These are phyloP conservation scores for Brachyptera putata DNA, from an alignment of 2,888 invertebrate species.

Conservation along the genomic window DNA sequence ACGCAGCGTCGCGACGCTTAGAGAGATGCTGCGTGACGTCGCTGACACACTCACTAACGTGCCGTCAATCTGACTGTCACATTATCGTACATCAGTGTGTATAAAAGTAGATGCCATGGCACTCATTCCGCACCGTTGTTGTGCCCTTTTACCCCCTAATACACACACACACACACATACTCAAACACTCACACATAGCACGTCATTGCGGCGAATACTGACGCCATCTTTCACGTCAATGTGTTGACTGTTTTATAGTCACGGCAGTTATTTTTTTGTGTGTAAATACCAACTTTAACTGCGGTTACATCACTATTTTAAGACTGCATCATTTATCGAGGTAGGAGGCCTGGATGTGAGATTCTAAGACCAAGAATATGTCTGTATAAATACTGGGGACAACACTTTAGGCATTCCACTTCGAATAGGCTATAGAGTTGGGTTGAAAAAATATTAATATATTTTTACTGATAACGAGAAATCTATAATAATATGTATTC, in stretches of 20 bases:
- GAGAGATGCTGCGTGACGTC: neutral
- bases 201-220: neutral
- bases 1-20: slow-evolving; percentile 13
- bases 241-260: slow-evolving; percentile 21
- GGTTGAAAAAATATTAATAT: too few species aligned
- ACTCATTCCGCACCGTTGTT: slow-evolving; percentile 5
- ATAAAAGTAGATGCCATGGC: neutral
- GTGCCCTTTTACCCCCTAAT: slow-evolving; percentile 12
- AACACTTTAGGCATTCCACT: too few species aligned
- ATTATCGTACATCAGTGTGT: slow-evolving; percentile 4
- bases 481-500: too few species aligned
- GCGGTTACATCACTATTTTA: neutral
- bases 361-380: too few species aligned
- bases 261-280: neutral
- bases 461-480: too few species aligned
- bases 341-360: neutral
- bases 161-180: too few species aligned
- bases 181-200: too few species aligned
- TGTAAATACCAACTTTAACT: slow-evolving; percentile 11
- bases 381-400: too few species aligned
- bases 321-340: neutral
- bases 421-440: too few species aligned
- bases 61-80: slow-evolving; percentile 21
- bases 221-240: slow-evolving; percentile 15
- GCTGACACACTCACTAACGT: slow-evolving; percentile 18